Evolutionary conservation across 2,113 vertebrate genomes (phyloP), one percentile per base, ranked within the genome.

Genomic region (Apistogramma diplotaenia): DNA sequence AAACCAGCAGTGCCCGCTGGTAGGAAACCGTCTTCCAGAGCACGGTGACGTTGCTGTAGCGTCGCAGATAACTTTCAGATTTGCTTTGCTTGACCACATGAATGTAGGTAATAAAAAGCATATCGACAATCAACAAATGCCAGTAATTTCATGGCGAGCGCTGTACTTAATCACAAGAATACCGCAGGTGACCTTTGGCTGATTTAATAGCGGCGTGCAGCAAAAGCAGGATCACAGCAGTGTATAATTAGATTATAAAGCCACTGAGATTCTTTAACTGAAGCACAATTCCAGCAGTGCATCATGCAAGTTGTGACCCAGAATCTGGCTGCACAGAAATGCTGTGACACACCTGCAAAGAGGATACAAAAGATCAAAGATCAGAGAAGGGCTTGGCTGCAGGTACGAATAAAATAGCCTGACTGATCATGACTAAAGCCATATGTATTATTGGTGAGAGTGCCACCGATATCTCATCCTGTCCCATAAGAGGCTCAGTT

Each of bases 401-500:
- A 40, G 43, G 74, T 40, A 61, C 54, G 33, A 80, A 75, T 23
- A 40, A 65, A 74, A 77, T 33, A 57, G 70, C 54, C 18, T 25
- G 51, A 70, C 51, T 6, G 49, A 27, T 87, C 67, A 74, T 83
- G 67, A 87, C 81, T 87, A 57, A 57, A 59, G 80, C 35, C 46
- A 71, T 85, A 82, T 73, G 56, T 57, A 82, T 89, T 76, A 71
- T 70, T 46, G 25, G 10, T 40, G 29, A 85, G 67, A 53, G 55
- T 84, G 78, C 74, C 71, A 83, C 72, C 10, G 57, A 78, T 85
- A 37, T 84, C 72, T 85, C 60, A 75, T 82, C 74, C 59, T 31
- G 65, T 79, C 51, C 76, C 73, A 70, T 71, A 86, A 79, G 76
- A 78, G 72, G 61, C 78, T 91, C 72, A 74, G 57, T 83, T 80